Conservation (phyloP, 2,113 vertebrate genomes). For the Semnornis frantzii region DNA sequence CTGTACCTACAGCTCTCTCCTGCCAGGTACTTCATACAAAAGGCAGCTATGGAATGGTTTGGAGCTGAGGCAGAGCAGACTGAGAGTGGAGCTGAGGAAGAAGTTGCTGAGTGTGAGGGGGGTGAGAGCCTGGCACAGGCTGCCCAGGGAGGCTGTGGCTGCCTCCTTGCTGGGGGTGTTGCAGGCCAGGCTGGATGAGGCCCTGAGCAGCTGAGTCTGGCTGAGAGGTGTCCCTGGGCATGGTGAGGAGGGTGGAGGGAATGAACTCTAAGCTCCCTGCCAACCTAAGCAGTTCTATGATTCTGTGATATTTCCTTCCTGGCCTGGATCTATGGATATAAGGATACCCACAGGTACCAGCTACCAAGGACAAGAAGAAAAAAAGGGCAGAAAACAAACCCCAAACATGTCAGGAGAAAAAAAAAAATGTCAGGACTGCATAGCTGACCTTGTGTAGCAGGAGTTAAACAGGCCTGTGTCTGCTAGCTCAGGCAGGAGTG, state of each 20-base stretch:
- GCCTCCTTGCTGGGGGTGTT: too few species aligned
- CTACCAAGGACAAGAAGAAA: not conserved
- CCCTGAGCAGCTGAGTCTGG: too few species aligned
- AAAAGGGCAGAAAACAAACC: not conserved
- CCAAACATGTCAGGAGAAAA: accelerated
- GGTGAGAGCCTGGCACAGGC: too few species aligned
- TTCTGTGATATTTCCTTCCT: not conserved
- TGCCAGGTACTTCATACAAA: not conserved
- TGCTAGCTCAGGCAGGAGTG: not conserved
- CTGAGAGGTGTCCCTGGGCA: too few species aligned
- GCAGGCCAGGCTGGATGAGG: too few species aligned
- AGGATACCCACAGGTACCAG: not conserved
- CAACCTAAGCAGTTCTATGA: too few species aligned
- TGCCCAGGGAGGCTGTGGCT: too few species aligned
- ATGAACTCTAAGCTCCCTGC: too few species aligned
- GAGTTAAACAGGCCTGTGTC: not conserved
- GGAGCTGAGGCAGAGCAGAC: too few species aligned
- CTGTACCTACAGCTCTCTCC: not conserved
- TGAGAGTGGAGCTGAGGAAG: too few species aligned
- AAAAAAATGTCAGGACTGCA: accelerated
- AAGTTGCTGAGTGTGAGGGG: too few species aligned
- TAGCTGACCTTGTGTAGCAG: not conserved
- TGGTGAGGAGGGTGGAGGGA: too few species aligned
- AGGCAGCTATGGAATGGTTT: not conserved
- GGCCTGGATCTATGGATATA: not conserved